Evolutionary conservation across 2,797 vertebrate species (phyloP).

Genomic region (Hylomyscus alleni): DNA sequence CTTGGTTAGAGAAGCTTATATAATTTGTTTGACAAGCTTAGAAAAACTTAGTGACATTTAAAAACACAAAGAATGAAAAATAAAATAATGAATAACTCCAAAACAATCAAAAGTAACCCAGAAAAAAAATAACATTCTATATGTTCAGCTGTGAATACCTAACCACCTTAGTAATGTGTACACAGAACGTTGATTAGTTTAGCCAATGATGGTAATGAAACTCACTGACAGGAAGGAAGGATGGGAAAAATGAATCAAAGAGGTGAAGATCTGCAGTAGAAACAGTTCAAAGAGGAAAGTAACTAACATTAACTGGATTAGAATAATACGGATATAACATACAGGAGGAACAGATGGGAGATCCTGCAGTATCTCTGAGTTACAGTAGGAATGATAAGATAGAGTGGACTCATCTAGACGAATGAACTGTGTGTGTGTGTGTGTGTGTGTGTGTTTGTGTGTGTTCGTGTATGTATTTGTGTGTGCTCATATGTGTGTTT

Average conservation of each 20-base stretch:
- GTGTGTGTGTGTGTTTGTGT: background rate
- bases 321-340: slow-evolving; percentile 22
- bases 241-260: background rate
- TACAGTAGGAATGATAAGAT: background rate
- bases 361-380: background rate
- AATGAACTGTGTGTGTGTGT: background rate
- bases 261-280: background rate
- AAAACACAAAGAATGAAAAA: slow-evolving; percentile 26
- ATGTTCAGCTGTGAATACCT: background rate
- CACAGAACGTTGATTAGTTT: background rate
- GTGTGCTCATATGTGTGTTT: too few species aligned
- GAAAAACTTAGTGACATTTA: slow-evolving; percentile 39
- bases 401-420: background rate
- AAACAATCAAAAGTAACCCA: background rate
- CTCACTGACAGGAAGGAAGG: background rate
- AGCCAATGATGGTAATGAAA: background rate
- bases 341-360: slow-evolving; percentile 51
- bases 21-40: slow-evolving; percentile 49
- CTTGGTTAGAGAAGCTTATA: slow-evolving; percentile 14
- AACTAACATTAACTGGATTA: slow-evolving; percentile 60
- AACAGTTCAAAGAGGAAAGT: slow-evolving; percentile 56
- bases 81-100: slow-evolving; percentile 20
- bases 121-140: background rate
- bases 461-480: too few species aligned
- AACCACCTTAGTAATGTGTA: background rate